Base-by-base conservation (phyloP, 2,797 vertebrate species). In the Falco rusticolus region DNA sequence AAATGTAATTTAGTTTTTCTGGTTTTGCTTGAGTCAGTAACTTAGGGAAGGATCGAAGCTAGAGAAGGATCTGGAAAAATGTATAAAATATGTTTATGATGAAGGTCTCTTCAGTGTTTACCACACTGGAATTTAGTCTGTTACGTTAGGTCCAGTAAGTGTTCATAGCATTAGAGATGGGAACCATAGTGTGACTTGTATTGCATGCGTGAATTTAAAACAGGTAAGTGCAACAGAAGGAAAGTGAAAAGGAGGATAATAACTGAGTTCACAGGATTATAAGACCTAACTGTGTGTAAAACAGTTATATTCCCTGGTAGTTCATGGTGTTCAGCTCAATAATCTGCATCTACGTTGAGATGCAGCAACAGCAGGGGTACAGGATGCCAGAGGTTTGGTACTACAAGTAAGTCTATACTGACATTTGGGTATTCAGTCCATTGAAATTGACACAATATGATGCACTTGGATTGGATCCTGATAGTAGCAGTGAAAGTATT, bases 211-310 rank as follows among this genome's bases (percentile, higher is more conserved):
- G 69, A 77, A 33, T 75, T 80, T 71, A 47, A 80, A 94, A 51
- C 70, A 89, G 92, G 90, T 95, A 95, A 96, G 94, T 95, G 78
- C 84, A 65, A 63, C 24, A 51, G 56, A 74, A 86, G 13, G 39
- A 39, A 53, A 54, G 17, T 41, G 33, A 48, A 57, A 79, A 69
- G 22, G n/a, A 89, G 14, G 15, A 28, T 45, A 24, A 50, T 22
- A 65, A 84, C 31, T 11, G 22, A 57, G 17, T 63, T 91, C 47
- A 51, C 12, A 51, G 39, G 37, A n/a, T 33, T 53, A 7, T 34
- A 64, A 41, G 34, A 45, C 17, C 25, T 76, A 45, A 41, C 37
- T 65, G 48, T 84, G 37, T 37, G 34, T 79, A 60, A 89, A 89
- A 3, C 31, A 60, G 57, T 25, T 60, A 6, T 34, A 50, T 64